phyloP scores from a whole-genome alignment of 2,113 vertebrate species.

The Ellobius talpinus region DNA sequence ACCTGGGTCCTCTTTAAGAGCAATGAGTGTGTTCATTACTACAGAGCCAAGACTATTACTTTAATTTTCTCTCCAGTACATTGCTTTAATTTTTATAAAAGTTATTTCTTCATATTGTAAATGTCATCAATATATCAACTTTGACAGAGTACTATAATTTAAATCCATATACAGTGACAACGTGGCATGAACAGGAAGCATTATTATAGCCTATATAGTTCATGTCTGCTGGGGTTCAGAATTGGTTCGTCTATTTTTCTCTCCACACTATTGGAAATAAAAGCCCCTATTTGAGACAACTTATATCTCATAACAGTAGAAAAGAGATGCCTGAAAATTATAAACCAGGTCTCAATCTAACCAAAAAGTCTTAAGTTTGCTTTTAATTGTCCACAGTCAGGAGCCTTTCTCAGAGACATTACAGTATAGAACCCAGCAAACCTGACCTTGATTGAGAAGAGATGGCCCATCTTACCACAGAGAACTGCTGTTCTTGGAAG shows the following conservation, averaged over 20 bases:
- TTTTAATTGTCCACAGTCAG: background rate
- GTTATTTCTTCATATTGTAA: background rate
- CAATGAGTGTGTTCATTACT: background rate
- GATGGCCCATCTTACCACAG: accelerated
- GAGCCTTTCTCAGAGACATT: too few species aligned
- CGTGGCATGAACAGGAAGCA: background rate
- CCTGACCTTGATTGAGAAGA: background rate
- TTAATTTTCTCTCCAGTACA: background rate
- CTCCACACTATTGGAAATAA: background rate
- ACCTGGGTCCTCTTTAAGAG: background rate
- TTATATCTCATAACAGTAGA: background rate
- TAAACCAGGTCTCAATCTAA: background rate
- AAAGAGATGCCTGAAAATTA: background rate
- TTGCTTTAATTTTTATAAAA: background rate
- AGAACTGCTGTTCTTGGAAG: background rate
- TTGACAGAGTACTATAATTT: background rate
- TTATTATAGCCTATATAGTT: background rate
- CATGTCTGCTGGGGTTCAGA: background rate
- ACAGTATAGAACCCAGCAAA: background rate
- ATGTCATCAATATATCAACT: background rate
- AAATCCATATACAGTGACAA: background rate
- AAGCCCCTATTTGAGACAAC: background rate
- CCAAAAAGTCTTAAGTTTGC: background rate
- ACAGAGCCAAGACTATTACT: background rate
- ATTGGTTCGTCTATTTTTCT: background rate